A percentile compares a stretch with the other conserved stretches of the same genome.
These are phyloP conservation scores for Arbacia lixula DNA, from an alignment of 53 echinoderm and acorn worm species.

Conservation along the genomic window DNA sequence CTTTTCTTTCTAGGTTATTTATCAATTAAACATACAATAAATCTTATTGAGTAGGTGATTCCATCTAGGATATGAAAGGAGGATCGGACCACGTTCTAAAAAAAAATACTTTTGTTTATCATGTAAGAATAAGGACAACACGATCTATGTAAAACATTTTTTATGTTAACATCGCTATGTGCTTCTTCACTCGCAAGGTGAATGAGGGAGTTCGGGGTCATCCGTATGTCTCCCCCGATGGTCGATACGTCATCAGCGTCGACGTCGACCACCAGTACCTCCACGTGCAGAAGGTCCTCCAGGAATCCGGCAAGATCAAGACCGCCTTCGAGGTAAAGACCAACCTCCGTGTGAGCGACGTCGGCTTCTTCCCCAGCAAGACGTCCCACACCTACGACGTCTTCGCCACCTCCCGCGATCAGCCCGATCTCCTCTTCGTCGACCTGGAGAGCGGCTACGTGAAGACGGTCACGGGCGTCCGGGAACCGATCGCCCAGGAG, in stretches of 20 bases:
- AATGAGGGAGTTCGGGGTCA: conserved; percentile 87
- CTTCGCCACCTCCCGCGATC: conserved; percentile 86
- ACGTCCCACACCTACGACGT: conserved; percentile 89
- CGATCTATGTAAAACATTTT: no score
- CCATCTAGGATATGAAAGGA: no score
- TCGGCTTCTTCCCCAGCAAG: conserved; percentile 92
- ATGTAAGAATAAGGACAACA: no score
- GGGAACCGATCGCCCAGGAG: conserved; percentile 67
- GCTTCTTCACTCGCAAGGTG: conserved; percentile 17
- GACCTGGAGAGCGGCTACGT: conserved; percentile 89
- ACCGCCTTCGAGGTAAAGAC: conserved; percentile 95
- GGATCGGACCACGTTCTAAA: no score
- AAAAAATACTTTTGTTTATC: no score
- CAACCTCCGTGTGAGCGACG: conserved; percentile 90
- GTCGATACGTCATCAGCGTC: conserved; percentile 89
- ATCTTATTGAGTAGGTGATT: no score
- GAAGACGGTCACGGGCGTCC: conserved; percentile 89
- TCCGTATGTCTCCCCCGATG: conserved; percentile 88
- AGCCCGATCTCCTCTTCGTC: conserved; percentile 83
- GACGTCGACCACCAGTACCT: conserved; percentile 83
- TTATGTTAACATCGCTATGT: no score
- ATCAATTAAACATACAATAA: no score
- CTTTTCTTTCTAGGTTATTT: no score
- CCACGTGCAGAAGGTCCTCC: conserved; percentile 90
- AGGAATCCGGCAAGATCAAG: conserved; percentile 81